phyloP scores from a whole-genome alignment of 2,888 invertebrate species.

The Drosophila rubida region DNA sequence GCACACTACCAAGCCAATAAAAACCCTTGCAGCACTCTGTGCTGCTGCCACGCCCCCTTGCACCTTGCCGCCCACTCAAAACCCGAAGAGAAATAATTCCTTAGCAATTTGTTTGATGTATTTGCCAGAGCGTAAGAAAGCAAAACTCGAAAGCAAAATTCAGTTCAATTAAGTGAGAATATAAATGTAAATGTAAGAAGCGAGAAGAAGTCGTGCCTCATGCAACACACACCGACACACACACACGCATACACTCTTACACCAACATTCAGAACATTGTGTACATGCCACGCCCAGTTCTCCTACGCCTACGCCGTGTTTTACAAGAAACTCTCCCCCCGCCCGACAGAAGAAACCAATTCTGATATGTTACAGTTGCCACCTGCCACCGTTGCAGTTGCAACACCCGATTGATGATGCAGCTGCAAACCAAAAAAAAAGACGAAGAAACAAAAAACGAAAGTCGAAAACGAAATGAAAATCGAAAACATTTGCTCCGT shows the following conservation, averaged over 20 bases:
- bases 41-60: neutral
- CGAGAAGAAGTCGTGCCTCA: conserved; percentile 55
- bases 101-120: conserved; percentile 20
- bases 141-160: conserved; percentile 16
- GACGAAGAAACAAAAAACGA: neutral
- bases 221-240: conserved; percentile 36
- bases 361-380: conserved; percentile 47
- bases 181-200: neutral
- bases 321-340: neutral
- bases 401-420: conserved; percentile 23
- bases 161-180: conserved; percentile 55
- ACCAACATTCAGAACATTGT: conserved; percentile 15
- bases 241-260: conserved; percentile 20
- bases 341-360: neutral
- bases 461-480: neutral
- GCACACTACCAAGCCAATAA: neutral
- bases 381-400: conserved; percentile 24
- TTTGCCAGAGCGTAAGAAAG: conserved; percentile 26
- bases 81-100: neutral
- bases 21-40: too few relatives aligned
- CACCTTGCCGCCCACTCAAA: neutral
- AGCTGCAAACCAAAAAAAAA: conserved; percentile 29
- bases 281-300: conserved; percentile 46
- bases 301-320: conserved; percentile 5
- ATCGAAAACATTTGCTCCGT: conserved; percentile 65